Evolutionary conservation across 2,797 vertebrate species (phyloP), one percentile per base, ranked within the genome.

Genomic region (Chromobotia macracanthus): DNA sequence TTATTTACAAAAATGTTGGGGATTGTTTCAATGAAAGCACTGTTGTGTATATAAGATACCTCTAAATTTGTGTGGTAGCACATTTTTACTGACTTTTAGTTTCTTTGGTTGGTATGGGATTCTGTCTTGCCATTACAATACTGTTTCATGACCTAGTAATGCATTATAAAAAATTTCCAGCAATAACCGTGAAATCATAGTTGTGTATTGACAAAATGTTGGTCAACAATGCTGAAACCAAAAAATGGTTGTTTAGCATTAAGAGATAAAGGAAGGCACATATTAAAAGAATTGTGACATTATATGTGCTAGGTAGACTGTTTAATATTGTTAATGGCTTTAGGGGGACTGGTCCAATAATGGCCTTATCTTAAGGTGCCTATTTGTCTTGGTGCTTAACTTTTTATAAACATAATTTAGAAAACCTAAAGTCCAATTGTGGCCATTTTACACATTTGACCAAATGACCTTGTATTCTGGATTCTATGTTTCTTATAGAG

Each of bases 31-130:
- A n/a, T 38, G 28, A 51, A 51, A 91, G 88, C 79, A 85, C 91
- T 93, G 91, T 91, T 94, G 92, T 91, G 93, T 90, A 38, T 81
- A 86, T 76, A 81, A 75, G 72, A 81, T 85, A 87, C 77, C 85
- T 86, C 65, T 79, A 11, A 65, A 65, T 18, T 56, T 18, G 84
- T 77, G 21, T 31, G 41, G 10, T 12, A 80, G 31, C 61, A 61
- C 79, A 74, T 83, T 85, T 38, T 50, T 84, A 80, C 48, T 41
- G n/a, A 15, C 11, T 35, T 25, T 38, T 15, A 38, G 16, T 31
- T 15, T 8, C 38, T 58, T 56, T 2, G 18, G 31, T 51, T 15
- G 1, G 48, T 15, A 35, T 7, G 28, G 18, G 35, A 25, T 46
- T 5, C 3, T 23, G 72, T 15, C 18, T 19, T 5, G 64, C 5